These are phyloP conservation scores for Poecilia gillii DNA, from an alignment of 2,797 vertebrate genomes.

Conservation along the genomic window DNA sequence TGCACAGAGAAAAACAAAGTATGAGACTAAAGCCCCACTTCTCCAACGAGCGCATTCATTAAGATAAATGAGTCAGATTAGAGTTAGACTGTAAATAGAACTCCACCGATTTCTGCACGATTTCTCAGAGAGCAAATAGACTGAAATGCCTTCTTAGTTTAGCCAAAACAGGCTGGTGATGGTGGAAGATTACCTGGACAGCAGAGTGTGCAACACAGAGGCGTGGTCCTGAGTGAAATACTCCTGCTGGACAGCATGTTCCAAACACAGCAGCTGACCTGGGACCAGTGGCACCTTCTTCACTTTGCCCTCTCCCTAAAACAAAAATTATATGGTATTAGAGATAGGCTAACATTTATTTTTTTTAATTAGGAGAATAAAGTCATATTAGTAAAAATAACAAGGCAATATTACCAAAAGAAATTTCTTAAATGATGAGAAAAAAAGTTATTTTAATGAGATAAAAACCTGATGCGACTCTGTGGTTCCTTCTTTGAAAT, in stretches of 20 bases:
- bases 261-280: constrained; percentile 90
- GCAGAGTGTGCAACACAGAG: constrained; percentile 85
- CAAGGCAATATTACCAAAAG: no score
- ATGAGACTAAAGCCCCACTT: neutral
- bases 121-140: neutral
- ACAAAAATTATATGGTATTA: neutral
- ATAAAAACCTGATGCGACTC: no score
- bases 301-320: constrained; percentile 90
- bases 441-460: no score
- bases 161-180: neutral
- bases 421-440: no score
- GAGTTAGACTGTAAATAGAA: neutral
- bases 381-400: no score
- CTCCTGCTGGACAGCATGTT: constrained; percentile 90
- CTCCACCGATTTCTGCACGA: neutral
- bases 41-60: no score
- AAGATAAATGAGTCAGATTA: neutral
- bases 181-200: constrained; percentile 74
- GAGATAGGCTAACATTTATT: no score
- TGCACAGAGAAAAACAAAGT: constrained; percentile 51
- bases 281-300: constrained; percentile 84
- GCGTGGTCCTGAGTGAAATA: constrained; percentile 88
- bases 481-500: no score
- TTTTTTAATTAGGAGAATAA: no score
- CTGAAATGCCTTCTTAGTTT: neutral